Evolutionary conservation across 2,888 invertebrate genomes (phyloP), one percentile per base, ranked within the genome.

Genomic region (Erynnis tages): DNA sequence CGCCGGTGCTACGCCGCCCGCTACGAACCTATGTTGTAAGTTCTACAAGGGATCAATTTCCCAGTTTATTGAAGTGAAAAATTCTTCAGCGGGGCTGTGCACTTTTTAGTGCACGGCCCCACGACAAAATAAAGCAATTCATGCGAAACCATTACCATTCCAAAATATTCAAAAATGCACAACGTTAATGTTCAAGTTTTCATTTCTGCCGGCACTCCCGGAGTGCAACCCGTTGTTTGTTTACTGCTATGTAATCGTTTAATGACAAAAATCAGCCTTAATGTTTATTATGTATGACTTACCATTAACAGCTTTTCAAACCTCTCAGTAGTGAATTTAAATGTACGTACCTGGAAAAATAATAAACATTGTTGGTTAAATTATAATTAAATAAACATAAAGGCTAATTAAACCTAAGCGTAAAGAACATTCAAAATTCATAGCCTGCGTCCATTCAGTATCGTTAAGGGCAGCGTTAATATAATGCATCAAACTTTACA

Each of bases 31-130:
- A 35, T 11, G 57, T 37, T 50, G 56, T 58, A 73, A 71, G 69
- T 75, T 77, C 74, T 74, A 75, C 74, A 55, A 64, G 66, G 61
- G 63, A 50, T 50, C 61, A 59, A 69, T 71, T 69, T 73, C 73
- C 62, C 58, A 68, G 70, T 70, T 73, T 71, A 71, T 74, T 76
- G 71, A 68, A 61, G 60, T 56, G 67, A 66, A 68, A 67, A n/a
- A n/a, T n/a, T n/a, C n/a, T n/a, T n/a, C n/a, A n/a, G n/a, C n/a
- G n/a, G n/a, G n/a, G n/a, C n/a, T n/a, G n/a, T n/a, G n/a, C n/a
- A n/a, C n/a, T n/a, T n/a, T n/a, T n/a, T n/a, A n/a, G n/a, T n/a
- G n/a, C n/a, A n/a, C n/a, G n/a, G n/a, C n/a, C n/a, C n/a, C n/a
- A n/a, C n/a, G n/a, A n/a, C n/a, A n/a, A n/a, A n/a, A n/a, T n/a